Evolutionary conservation across 2,113 vertebrate genomes (phyloP), one percentile per base, ranked within the genome.

Genomic region (Aplodontia rufa): DNA sequence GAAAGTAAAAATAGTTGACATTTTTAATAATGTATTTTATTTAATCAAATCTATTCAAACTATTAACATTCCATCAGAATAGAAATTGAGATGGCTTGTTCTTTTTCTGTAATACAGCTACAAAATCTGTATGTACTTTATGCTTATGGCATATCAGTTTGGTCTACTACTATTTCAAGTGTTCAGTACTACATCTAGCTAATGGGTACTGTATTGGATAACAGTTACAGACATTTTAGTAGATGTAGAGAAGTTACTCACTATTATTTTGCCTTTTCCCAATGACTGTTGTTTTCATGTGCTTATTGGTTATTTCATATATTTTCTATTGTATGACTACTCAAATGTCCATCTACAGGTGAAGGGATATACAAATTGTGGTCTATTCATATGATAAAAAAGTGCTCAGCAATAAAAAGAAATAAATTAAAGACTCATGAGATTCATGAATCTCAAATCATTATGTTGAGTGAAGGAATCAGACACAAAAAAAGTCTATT

Each of bases 1-100:
- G 22, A 42, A 88, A 88, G 28, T 74, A 55, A 88, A 94, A 51
- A 72, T 64, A 78, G 58, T 42, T 26, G 35, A 94, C 85, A 45
- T 55, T 76, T 76, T 81, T 71, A 71, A 75, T 86, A 81, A 62
- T 64, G 55, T 28, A 87, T 45, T 87, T 75, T 62, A 74, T 37
- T 87, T 75, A 95, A 69, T n/a, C 16, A 42, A 76, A 95, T 76
- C 49, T 76, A 85, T 62, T 51, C 8, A 91, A 89, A 86, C 49
- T 64, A 91, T 64, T 19, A 92, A 35, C 19, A 58, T 55, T 14
- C 32, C 84, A 75, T 89, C 35, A 8, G 28, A 75, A 51, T 32
- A 47, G 17, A 90, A 93, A 51, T 13, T 26, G 42, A 68, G 8
- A 32, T 81, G 40, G 16, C 49, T 69, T 26, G 47, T 69, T 10